A percentile compares a stretch with the other conserved stretches of the same genome.
Evolutionary conservation across 2,888 invertebrate genomes (phyloP).

Genomic region (Plagodis dolabraria): DNA sequence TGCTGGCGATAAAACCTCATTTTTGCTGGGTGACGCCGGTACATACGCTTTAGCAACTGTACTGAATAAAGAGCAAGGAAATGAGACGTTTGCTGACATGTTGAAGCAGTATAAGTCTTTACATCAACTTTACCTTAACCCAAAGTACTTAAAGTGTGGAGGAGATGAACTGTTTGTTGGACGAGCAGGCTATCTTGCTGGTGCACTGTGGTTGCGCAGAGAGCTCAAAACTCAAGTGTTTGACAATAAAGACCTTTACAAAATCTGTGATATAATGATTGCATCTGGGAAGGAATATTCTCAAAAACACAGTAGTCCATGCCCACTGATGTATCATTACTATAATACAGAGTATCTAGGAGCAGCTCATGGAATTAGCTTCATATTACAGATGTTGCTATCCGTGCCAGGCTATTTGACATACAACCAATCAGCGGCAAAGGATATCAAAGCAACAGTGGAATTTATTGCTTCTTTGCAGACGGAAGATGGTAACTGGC

Average conservation of each 20-base stretch:
- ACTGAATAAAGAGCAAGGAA: constrained; percentile 81
- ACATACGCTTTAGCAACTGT: constrained; percentile 89
- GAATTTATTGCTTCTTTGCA: constrained; percentile 89
- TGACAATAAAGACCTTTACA: constrained; percentile 77
- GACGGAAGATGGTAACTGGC: constrained; percentile 90
- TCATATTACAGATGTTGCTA: constrained; percentile 85
- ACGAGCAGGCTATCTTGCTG: constrained; percentile 92
- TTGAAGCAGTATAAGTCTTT: constrained; percentile 71
- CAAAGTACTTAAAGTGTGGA: constrained; percentile 86
- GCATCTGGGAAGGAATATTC: constrained; percentile 90
- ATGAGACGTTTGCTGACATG: constrained; percentile 60
- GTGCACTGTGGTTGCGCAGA: constrained; percentile 89
- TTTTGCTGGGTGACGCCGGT: constrained; percentile 92
- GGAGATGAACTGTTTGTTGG: constrained; percentile 95
- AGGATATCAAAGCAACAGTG: constrained; percentile 86
- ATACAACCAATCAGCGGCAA: constrained; percentile 77
- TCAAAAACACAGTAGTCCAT: constrained; percentile 78
- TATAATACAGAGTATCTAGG: constrained; percentile 90
- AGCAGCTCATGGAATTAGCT: constrained; percentile 85
- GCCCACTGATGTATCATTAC: constrained; percentile 92
- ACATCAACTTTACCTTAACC: constrained; percentile 60
- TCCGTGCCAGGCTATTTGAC: constrained; percentile 82
- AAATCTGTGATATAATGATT: constrained; percentile 88
- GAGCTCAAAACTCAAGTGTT: constrained; percentile 78
- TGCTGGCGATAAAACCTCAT: constrained; percentile 87